Percentiles rank a stretch among this genome's conserved stretches.
phyloP scores from a whole-genome alignment of 2,888 invertebrate genomes.

The Cylloceria caligata region DNA sequence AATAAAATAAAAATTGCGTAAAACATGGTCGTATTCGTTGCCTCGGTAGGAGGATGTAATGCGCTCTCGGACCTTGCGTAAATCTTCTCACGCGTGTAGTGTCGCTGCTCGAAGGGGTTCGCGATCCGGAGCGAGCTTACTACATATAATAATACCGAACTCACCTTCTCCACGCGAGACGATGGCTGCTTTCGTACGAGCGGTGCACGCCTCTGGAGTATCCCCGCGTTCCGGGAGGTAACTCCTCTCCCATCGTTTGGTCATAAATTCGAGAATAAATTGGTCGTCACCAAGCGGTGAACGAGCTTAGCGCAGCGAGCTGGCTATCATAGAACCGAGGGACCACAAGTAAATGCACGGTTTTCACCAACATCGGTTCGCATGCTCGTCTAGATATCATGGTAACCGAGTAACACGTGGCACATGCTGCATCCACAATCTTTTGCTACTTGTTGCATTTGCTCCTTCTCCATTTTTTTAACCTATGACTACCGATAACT shows the following conservation, averaged over 20 bases:
- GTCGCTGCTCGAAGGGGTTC: slow-evolving; percentile 24
- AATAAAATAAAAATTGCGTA: slow-evolving; percentile 6
- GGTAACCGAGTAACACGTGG: too few species aligned
- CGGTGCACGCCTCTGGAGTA: neutral
- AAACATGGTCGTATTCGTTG: slow-evolving; percentile 31
- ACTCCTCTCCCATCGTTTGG: slow-evolving; percentile 15
- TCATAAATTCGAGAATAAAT: slow-evolving; percentile 58
- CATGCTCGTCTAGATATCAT: too few species aligned
- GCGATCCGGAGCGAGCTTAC: neutral
- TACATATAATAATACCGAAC: slow-evolving; percentile 10
- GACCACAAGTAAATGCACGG: neutral
- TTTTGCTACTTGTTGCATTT: too few species aligned
- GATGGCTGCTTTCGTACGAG: slow-evolving; percentile 16
- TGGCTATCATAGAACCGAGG: neutral
- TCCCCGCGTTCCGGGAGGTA: slow-evolving; percentile 20
- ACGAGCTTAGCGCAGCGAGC: neutral
- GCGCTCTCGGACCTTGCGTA: slow-evolving; percentile 43
- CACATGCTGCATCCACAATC: too few species aligned
- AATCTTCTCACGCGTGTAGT: slow-evolving; percentile 50
- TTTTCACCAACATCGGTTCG: too few species aligned
- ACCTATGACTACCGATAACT: too few species aligned
- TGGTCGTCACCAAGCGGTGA: slow-evolving; percentile 32
- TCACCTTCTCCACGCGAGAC: slow-evolving; percentile 13
- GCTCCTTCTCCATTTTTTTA: too few species aligned
- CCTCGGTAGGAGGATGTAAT: slow-evolving; percentile 18